Conservation (phyloP, 92 coral and sea anemone genomes). For the Palythoa heliodiscus region DNA sequence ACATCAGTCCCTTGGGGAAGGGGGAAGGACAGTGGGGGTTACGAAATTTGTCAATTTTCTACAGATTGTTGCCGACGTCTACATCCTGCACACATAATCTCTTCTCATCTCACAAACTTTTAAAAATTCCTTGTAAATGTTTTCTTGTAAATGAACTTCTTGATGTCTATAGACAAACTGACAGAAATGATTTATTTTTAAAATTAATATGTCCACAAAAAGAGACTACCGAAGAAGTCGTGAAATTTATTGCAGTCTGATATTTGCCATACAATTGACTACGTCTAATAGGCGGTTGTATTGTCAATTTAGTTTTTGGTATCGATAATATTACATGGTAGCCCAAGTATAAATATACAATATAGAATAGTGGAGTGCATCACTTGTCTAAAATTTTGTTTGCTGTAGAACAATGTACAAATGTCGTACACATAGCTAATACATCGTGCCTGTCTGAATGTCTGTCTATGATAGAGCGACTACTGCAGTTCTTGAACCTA, state of each 20-base stretch:
- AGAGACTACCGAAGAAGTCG: neutral
- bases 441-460: neutral
- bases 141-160: neutral
- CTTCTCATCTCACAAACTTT: neutral
- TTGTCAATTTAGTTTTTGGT: neutral
- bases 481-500: neutral
- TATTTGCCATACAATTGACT: neutral
- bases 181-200: conserved; percentile 4
- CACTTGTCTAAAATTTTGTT: neutral
- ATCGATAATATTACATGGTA: neutral
- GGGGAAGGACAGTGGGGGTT: neutral
- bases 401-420: neutral
- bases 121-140: neutral
- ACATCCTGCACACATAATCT: neutral
- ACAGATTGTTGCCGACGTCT: neutral
- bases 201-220: conserved; percentile 11
- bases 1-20: neutral
- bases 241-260: neutral
- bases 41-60: neutral
- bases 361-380: neutral
- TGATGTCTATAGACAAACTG: neutral
- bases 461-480: conserved; percentile 2
- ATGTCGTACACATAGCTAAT: neutral
- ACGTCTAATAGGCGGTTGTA: too few species aligned
- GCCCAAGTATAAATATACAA: neutral